Conservation (phyloP, 2,888 invertebrate species). For the Eueremaeus valkanovi region DNA sequence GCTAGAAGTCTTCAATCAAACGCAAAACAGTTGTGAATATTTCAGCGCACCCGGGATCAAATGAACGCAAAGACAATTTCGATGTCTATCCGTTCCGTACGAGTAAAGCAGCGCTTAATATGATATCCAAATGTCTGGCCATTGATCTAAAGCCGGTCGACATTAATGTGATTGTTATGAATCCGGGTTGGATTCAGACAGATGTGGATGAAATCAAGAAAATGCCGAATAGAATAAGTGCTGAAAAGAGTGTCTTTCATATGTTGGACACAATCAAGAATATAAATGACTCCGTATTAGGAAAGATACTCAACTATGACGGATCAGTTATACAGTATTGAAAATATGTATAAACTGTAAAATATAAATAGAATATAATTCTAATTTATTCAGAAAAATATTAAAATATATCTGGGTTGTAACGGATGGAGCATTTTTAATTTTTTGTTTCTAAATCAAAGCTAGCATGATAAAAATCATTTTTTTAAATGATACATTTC, state of each 20-base stretch:
- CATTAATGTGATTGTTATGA: constrained; percentile 69
- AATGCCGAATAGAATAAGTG: constrained; percentile 69
- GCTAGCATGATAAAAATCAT: no score
- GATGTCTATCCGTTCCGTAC: constrained; percentile 79
- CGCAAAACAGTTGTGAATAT: constrained; percentile 75
- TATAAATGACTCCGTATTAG: not conserved
- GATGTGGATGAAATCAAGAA: constrained; percentile 81
- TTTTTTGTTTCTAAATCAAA: no score
- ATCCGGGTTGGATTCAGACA: constrained; percentile 90
- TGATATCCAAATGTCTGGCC: constrained; percentile 77
- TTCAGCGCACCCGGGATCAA: constrained; percentile 75
- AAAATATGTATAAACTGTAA: no score
- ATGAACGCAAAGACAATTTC: constrained; percentile 69
- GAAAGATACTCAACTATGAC: not conserved
- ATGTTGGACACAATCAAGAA: constrained; percentile 63
- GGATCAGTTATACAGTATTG: not conserved
- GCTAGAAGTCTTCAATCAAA: constrained; percentile 51
- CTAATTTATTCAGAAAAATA: no score
- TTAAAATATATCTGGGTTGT: no score
- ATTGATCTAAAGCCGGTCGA: constrained; percentile 69
- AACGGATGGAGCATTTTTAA: no score
- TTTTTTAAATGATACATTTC: no score
- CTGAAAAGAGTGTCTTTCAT: constrained; percentile 63
- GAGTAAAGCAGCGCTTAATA: constrained; percentile 84
- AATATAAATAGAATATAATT: no score